Evolutionary conservation across 2,888 invertebrate genomes (phyloP).

Genomic region (Meiosimyza platycephala): DNA sequence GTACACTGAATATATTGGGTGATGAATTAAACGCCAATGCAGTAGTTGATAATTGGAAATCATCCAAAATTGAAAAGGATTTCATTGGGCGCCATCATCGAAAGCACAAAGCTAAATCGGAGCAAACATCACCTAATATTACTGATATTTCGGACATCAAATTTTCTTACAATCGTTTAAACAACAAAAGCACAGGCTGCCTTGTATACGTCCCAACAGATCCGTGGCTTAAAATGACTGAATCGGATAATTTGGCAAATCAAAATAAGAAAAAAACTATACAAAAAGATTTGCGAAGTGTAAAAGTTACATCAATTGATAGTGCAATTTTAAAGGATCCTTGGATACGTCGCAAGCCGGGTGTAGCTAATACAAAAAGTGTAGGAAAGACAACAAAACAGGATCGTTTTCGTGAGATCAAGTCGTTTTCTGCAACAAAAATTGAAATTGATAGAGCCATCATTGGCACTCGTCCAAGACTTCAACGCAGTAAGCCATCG

Average conservation of each 20-base stretch:
- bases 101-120: constrained; percentile 59
- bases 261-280: constrained; percentile 35
- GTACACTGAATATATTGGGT: background rate
- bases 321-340: constrained; percentile 50
- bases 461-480: constrained; percentile 50
- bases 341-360: constrained; percentile 57
- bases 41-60: constrained; percentile 29
- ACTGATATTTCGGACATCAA: constrained; percentile 54
- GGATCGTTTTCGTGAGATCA: constrained; percentile 51
- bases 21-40: constrained; percentile 15
- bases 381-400: constrained; percentile 42
- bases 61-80: constrained; percentile 1
- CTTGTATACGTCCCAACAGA: constrained; percentile 62
- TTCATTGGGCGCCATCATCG: background rate
- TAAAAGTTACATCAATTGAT: background rate
- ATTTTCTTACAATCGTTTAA: constrained; percentile 53
- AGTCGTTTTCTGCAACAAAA: constrained; percentile 56
- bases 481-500: constrained; percentile 54
- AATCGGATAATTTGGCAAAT: constrained; percentile 39
- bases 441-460: constrained; percentile 46
- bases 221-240: constrained; percentile 65
- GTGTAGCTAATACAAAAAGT: constrained; percentile 24
- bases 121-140: constrained; percentile 66
- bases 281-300: constrained; percentile 8
- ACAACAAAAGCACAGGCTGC: constrained; percentile 62